Evolutionary conservation across 2,113 vertebrate species (phyloP), one percentile per base, ranked within the genome.

Genomic region (Lepus timidus): DNA sequence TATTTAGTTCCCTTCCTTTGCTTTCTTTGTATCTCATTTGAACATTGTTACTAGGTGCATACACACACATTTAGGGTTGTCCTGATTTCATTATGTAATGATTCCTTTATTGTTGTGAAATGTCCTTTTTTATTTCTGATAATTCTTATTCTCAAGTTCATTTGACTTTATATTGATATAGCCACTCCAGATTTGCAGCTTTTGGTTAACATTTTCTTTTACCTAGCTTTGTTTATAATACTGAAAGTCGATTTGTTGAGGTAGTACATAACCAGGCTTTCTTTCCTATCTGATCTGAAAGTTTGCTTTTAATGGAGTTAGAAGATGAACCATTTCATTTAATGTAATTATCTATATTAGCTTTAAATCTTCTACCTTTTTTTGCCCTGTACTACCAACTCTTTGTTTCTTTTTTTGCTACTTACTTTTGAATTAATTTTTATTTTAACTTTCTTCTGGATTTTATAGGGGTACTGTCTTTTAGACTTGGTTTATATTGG

Each of bases 231-330:
- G n/a, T n/a, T 83, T 93, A 44, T 93, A 62, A 9, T 88, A 27
- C 76, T 90, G 85, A 76, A 90, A 51, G 17, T 92, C 95, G 29
- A 3, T 74, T n/a, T 90, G 22, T 93, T 87, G 36, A 51, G 19
- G 9, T 51, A 88, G 39, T 2, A 22, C 73, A 17, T 88, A 70
- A 1, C 70, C 88, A 12, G 4, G 25, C 78, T 83, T 89, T 39
- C 23, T n/a, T 68, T 76, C 51, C 82, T 88, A 33, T 23, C 11
- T 33, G 80, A 58, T 67, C 31, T 55, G 27, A 67, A 9, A 74
- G 0, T 23, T 39, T 87, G 5, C n/a, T 94, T 88, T 93, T 51
- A 86, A 82, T 58, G 88, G 44, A 65, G 1, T 27, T 94, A 6
- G 49, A 62, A 85, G 20, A 25, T 88, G 23, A 12, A 64, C n/a